Percentiles rank a stretch among this genome's conserved stretches.
Evolutionary conservation across 2,797 vertebrate genomes (phyloP).

Genomic region (Mustela erminea): DNA sequence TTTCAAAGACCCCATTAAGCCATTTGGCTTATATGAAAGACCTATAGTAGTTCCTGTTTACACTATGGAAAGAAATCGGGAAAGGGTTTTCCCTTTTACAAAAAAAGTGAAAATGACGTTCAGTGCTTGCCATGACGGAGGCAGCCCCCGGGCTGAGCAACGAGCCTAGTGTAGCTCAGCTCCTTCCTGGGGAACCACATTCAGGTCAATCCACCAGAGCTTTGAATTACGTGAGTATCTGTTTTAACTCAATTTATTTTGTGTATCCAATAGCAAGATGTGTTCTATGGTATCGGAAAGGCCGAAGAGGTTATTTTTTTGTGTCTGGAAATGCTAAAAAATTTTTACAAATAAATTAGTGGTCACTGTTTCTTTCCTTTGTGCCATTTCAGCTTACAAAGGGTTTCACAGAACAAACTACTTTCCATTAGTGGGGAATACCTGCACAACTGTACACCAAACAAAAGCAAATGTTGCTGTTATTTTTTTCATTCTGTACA

Average conservation of each 20-base stretch:
- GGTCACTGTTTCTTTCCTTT: background rate
- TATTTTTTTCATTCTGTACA: background rate
- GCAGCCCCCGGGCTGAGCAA: accelerated
- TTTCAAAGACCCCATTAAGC: background rate
- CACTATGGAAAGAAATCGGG: background rate
- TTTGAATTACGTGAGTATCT: too few species aligned
- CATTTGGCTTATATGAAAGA: background rate
- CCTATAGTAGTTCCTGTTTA: background rate
- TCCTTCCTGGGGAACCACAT: background rate
- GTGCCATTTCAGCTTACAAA: background rate
- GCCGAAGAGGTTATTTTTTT: background rate
- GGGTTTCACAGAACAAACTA: background rate
- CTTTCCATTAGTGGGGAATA: background rate
- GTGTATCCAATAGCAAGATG: background rate
- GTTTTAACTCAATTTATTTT: background rate
- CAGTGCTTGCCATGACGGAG: accelerated
- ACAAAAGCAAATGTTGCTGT: background rate
- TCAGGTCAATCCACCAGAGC: background rate
- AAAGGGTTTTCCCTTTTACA: background rate
- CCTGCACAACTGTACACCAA: background rate
- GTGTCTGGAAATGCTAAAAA: background rate
- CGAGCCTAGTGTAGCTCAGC: too few species aligned
- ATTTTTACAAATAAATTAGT: background rate
- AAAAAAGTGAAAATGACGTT: background rate
- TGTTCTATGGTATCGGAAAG: background rate